Percentiles rank a stretch among this genome's conserved stretches.
Conservation (phyloP, 2,113 vertebrate genomes). For the Eidolon helvum region DNA sequence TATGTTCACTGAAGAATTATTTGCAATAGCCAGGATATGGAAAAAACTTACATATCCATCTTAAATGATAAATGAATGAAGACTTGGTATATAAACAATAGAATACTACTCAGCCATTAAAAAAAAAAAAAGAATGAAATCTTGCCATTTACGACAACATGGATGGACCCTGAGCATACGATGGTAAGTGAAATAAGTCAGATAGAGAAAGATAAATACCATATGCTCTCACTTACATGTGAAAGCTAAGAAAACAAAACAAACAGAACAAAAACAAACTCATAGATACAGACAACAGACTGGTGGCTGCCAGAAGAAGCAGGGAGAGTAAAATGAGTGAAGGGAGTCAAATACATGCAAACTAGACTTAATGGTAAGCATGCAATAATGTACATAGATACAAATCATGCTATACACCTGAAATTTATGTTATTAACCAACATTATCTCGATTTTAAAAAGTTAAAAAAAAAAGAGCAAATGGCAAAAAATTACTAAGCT, state of each 20-base stretch:
- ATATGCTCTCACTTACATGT: not conserved
- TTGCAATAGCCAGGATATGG: not conserved
- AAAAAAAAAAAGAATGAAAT: not conserved
- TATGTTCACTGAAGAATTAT: not conserved
- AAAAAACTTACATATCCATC: not conserved
- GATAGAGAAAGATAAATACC: not conserved
- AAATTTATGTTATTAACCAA: not conserved
- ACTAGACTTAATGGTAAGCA: not conserved
- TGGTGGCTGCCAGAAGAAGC: no score
- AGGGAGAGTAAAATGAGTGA: not conserved
- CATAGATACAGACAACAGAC: not conserved
- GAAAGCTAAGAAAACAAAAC: not conserved
- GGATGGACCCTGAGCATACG: not conserved
- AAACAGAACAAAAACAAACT: not conserved
- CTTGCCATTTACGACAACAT: not conserved
- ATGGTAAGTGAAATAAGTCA: not conserved
- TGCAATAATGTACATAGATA: not conserved
- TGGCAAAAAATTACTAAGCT: conserved; percentile 34
- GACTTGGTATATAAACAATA: not conserved
- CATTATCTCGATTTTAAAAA: not conserved
- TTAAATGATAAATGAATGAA: not conserved
- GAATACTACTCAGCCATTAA: no score
- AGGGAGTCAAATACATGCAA: not conserved
- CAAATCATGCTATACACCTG: not conserved
- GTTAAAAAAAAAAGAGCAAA: not conserved